Evolutionary conservation across 1,140 invertebrate genomes (phyloP).

Genomic region (Heterodera carotae): DNA sequence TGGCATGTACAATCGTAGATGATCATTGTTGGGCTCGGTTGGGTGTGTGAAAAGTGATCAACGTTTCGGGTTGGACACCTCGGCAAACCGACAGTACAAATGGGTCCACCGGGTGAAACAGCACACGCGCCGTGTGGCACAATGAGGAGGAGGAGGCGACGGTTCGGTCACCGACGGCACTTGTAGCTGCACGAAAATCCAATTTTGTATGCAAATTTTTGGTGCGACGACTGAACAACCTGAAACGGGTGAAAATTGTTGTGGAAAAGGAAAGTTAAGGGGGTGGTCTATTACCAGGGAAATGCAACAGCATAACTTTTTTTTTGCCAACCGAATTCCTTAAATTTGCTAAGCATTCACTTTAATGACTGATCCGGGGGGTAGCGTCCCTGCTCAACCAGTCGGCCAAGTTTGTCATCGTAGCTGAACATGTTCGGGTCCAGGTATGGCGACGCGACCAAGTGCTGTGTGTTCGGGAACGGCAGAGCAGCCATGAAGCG

Average conservation of each 20-base stretch:
- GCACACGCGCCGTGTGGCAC: constrained; percentile 7
- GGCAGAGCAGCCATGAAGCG: constrained; percentile 41
- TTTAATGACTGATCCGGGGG: constrained; percentile 34
- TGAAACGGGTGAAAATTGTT: constrained; percentile 25
- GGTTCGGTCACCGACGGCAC: neutral
- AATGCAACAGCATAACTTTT: too few relatives aligned
- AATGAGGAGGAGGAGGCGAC: too few relatives aligned
- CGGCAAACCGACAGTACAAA: constrained; percentile 35
- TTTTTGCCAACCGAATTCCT: too few relatives aligned
- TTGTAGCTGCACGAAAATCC: constrained; percentile 34
- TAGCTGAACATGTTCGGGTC: constrained; percentile 46
- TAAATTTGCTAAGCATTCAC: constrained; percentile 7
- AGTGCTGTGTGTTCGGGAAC: constrained; percentile 14
- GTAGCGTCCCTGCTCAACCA: constrained; percentile 36
- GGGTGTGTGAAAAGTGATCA: constrained; percentile 21
- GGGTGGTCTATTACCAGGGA: too few relatives aligned
- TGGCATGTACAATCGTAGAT: too few relatives aligned
- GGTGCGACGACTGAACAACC: constrained; percentile 43
- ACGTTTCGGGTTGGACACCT: constrained; percentile 15
- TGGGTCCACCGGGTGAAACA: constrained; percentile 43
- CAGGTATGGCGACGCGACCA: constrained; percentile 47
- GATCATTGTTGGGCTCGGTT: too few relatives aligned
- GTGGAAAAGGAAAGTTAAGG: too few relatives aligned
- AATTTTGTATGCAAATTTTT: constrained; percentile 33
- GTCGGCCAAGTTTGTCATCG: constrained; percentile 32